phyloP scores from a whole-genome alignment of 2,113 vertebrate species.

The Tauraco erythrolophus region DNA sequence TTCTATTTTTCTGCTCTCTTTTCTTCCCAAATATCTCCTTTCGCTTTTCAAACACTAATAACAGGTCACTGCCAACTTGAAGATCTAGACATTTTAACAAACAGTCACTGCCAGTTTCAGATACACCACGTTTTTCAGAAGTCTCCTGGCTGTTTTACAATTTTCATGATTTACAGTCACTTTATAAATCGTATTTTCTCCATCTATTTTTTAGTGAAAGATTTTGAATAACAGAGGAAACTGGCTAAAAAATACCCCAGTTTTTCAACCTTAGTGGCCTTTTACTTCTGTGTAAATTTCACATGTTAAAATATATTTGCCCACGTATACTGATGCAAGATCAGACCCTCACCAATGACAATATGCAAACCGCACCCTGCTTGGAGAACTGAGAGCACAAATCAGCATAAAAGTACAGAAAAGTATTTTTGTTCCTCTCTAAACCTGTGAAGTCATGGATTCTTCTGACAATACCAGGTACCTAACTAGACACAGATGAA shows the following conservation, averaged over 20 bases:
- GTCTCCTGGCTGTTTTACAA: background rate
- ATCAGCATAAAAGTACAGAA: background rate
- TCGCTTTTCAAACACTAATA: background rate
- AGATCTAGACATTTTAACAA: background rate
- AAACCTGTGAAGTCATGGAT: background rate
- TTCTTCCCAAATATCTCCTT: background rate
- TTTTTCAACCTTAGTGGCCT: background rate
- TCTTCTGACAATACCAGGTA: background rate
- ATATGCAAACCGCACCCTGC: background rate
- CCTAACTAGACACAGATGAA: background rate
- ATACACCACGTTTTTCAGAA: background rate
- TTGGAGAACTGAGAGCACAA: background rate
- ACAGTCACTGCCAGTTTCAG: background rate
- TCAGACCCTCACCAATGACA: background rate
- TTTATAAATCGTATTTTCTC: background rate
- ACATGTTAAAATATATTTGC: background rate
- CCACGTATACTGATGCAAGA: background rate
- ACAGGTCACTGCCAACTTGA: background rate
- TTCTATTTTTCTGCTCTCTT: background rate
- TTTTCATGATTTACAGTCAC: background rate
- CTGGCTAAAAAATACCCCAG: background rate
- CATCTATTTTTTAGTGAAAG: background rate
- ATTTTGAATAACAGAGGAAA: background rate
- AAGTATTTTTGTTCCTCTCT: background rate
- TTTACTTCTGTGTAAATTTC: background rate